Evolutionary conservation across 2,888 invertebrate species (phyloP).

Genomic region (Itoplectis maculator): DNA sequence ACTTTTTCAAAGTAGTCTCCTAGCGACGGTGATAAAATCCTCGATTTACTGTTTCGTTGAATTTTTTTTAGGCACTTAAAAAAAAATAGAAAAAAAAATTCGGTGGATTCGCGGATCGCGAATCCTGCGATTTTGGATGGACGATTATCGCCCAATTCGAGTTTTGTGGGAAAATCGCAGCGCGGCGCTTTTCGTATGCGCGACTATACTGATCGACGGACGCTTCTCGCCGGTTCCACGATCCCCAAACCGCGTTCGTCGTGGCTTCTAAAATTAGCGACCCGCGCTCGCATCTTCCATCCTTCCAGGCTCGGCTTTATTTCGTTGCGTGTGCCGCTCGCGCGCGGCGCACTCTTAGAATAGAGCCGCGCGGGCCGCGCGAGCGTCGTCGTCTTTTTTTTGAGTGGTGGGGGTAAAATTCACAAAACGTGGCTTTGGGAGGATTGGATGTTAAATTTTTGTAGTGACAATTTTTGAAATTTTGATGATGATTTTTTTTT

Average conservation of each 20-base stretch:
- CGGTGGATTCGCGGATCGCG: slow-evolving; percentile 62
- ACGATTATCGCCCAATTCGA: slow-evolving; percentile 62
- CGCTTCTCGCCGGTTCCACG: slow-evolving; percentile 70
- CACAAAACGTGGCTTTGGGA: too few species aligned
- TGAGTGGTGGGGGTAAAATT: too few species aligned
- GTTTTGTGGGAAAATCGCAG: slow-evolving; percentile 31
- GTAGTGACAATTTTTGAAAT: too few species aligned
- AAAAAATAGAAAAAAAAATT: slow-evolving; percentile 28
- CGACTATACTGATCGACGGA: slow-evolving; percentile 76
- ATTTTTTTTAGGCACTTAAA: not conserved
- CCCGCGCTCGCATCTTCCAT: slow-evolving; percentile 75
- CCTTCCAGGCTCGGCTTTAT: slow-evolving; percentile 82
- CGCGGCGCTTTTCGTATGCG: slow-evolving; percentile 75
- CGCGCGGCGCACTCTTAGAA: slow-evolving; percentile 68
- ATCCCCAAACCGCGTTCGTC: slow-evolving; percentile 74
- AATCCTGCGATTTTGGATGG: slow-evolving; percentile 53
- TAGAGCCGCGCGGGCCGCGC: slow-evolving; percentile 52
- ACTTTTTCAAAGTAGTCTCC: slow-evolving; percentile 14
- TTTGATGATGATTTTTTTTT: too few species aligned
- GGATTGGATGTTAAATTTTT: too few species aligned
- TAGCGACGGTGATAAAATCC: not conserved
- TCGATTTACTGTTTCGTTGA: too few species aligned
- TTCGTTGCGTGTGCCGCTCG: slow-evolving; percentile 78
- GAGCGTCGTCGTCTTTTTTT: slow-evolving; percentile 38
- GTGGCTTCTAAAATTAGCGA: slow-evolving; percentile 80